These are phyloP conservation scores for Drosophila arizonae DNA, from an alignment of 1,140 invertebrate species.

Conservation along the genomic window DNA sequence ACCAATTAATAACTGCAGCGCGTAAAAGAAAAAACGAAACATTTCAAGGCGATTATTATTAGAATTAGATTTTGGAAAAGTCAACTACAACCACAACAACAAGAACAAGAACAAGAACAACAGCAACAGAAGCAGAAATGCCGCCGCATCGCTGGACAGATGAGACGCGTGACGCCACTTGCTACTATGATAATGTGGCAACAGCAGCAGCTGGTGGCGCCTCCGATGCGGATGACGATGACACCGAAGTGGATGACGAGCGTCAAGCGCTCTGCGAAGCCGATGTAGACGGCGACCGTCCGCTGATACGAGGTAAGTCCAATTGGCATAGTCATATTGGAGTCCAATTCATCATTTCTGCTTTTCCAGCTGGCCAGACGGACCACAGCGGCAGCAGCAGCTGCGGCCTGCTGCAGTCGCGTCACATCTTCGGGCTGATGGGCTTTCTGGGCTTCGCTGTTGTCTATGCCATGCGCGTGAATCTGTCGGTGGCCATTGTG, in stretches of 20 bases:
- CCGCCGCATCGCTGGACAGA: slow-evolving; percentile 69
- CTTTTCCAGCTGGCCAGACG: neutral
- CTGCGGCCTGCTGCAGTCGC: slow-evolving; percentile 84
- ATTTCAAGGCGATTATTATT: neutral
- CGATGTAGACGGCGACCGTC: slow-evolving; percentile 52
- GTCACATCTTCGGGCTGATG: slow-evolving; percentile 90
- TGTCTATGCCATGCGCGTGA: slow-evolving; percentile 95
- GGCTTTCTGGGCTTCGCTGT: slow-evolving; percentile 91
- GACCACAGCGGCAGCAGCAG: slow-evolving; percentile 1
- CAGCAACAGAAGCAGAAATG: slow-evolving; percentile 19
- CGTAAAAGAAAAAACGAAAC: neutral
- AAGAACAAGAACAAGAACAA: neutral
- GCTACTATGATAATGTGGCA: slow-evolving; percentile 53
- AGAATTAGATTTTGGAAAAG: neutral
- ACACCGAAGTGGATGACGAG: slow-evolving; percentile 65
- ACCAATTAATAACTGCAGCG: slow-evolving; percentile 18
- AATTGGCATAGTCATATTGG: neutral
- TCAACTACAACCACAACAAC: neutral
- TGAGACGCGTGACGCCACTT: slow-evolving; percentile 66
- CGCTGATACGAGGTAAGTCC: slow-evolving; percentile 46
- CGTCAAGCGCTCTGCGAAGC: slow-evolving; percentile 57
- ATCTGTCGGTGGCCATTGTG: slow-evolving; percentile 96
- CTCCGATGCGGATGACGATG: slow-evolving; percentile 51
- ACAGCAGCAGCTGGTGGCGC: slow-evolving; percentile 28
- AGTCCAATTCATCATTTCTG: neutral